phyloP scores from a whole-genome alignment of 2,797 vertebrate genomes.

The Lophius americanus region DNA sequence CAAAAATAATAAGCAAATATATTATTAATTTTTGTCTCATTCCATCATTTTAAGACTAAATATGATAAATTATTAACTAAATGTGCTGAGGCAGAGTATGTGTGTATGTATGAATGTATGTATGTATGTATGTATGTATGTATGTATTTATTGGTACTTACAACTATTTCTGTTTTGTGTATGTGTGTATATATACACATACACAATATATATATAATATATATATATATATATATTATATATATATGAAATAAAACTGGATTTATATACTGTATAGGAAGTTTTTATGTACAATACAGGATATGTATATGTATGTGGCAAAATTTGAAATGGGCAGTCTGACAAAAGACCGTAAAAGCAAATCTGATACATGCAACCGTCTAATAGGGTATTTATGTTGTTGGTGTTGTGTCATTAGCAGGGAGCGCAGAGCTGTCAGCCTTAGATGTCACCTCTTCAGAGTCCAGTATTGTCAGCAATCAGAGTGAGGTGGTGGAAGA shows the following conservation, averaged over 20 bases:
- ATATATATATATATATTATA: background rate
- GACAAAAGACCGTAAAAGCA: background rate
- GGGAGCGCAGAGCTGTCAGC: slow-evolving; percentile 64
- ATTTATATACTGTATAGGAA: too few relatives aligned
- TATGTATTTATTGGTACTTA: too few relatives aligned
- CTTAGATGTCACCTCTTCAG: slow-evolving; percentile 66
- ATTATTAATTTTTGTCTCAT: too few relatives aligned
- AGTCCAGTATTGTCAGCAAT: slow-evolving; percentile 47
- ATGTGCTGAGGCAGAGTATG: too few relatives aligned
- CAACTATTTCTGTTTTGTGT: too few relatives aligned
- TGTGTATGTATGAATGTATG: too few relatives aligned
- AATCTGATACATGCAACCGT: background rate
- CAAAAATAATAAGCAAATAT: too few relatives aligned
- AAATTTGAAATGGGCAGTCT: background rate
- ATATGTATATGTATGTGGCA: background rate
- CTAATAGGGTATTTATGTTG: slow-evolving; percentile 7
- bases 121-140: too few relatives aligned
- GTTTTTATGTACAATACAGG: too few relatives aligned
- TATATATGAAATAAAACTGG: background rate
- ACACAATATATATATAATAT: background rate
- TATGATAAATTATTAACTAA: too few relatives aligned
- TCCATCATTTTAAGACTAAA: too few relatives aligned
- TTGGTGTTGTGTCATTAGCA: slow-evolving; percentile 46
- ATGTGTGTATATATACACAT: too few relatives aligned
- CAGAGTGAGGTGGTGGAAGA: slow-evolving; percentile 30